Evolutionary conservation across 2,888 invertebrate genomes (phyloP), one percentile per base, ranked within the genome.

Genomic region (Pyrgus malvae): DNA sequence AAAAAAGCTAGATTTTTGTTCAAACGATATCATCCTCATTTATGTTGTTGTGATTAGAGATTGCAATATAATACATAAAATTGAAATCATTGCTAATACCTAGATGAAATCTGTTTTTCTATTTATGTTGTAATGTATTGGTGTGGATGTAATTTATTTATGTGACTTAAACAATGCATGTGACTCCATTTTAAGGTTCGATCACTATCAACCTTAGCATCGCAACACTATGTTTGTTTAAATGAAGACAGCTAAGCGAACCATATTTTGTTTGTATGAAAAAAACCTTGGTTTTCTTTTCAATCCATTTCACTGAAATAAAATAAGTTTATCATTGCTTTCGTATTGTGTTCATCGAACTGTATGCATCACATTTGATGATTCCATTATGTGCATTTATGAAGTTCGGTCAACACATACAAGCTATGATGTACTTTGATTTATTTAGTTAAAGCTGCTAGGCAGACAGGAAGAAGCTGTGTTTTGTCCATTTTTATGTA

Each of bases 401-500:
- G 11, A 8, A 21, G 45, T 29, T 53, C 45, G 11, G 5, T 38
- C 14, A 38, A 44, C 50, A 44, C 23, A 19, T 11, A 31, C n/a
- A 33, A 21, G n/a, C n/a, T n/a, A 41, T 31, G 17, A 33, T 6
- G 35, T 48, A 46, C 33, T 21, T 21, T n/a, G 12, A 14, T 9
- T 49, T 21, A 33, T 37, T 27, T 40, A 49, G 41, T 53, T 35
- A 35, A 50, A 51, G 37, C 45, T 45, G 27, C 48, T 48, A 48
- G 48, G 48, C 29, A 40, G 14, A 38, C 23, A 16, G 19, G 27
- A 35, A 29, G 44, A 38, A 45, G 45, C 45, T 31, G 40, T 42
- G 25, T 37, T 55, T 11, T 49, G 48, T 55, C 49, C 55, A 55
- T 48, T 48, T 46, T 48, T 55, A 44, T 55, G 55, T 55, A 55